Evolutionary conservation across 2,113 vertebrate species (phyloP), one percentile per base, ranked within the genome.

Genomic region (Mesembrinibis cayennensis): DNA sequence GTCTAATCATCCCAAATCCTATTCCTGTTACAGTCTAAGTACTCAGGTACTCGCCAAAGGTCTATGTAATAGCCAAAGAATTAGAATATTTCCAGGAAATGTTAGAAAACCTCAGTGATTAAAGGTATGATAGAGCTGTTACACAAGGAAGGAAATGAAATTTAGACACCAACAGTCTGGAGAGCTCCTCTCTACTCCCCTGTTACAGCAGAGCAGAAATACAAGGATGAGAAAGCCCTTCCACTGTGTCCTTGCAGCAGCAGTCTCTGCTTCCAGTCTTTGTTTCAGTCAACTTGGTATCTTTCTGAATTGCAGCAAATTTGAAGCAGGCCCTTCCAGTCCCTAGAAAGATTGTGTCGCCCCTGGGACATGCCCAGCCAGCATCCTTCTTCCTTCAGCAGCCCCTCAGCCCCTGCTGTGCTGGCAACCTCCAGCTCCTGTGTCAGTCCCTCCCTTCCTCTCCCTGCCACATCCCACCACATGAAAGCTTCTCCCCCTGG

Each of bases 131-230:
- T 13, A 30, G 45, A 56, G 15, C 2, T 84, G 59, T 90, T 45
- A 58, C 44, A 38, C 21, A 79, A 50, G 5, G 23, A 73, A 52
- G 34, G 20, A 81, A 92, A 50, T n/a, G 2, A 69, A 82, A 88
- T 79, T 36, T 45, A 26, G 40, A 15, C 16, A 70, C 10, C 18
- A 34, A 2, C 13, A 1, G 0, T 6, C 21, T 32, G 18, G 8
- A 21, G 11, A 77, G 18, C 23, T 87, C 26, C 53, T 47, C 20
- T 65, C 44, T 73, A 56, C 23, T 77, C 7, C 26, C 30, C 47
- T 32, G 20, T 61, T 34, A 17, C 16, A 83, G 23, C 34, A 73
- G 53, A 80, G 36, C 44, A 91, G 72, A 81, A 93, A 81, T 27
- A 20, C 3, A 58, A 70, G 49, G 14, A 27, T 34, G 59, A 87